Evolutionary conservation across 2,888 invertebrate genomes (phyloP).

Genomic region (Cetonia aurata): DNA sequence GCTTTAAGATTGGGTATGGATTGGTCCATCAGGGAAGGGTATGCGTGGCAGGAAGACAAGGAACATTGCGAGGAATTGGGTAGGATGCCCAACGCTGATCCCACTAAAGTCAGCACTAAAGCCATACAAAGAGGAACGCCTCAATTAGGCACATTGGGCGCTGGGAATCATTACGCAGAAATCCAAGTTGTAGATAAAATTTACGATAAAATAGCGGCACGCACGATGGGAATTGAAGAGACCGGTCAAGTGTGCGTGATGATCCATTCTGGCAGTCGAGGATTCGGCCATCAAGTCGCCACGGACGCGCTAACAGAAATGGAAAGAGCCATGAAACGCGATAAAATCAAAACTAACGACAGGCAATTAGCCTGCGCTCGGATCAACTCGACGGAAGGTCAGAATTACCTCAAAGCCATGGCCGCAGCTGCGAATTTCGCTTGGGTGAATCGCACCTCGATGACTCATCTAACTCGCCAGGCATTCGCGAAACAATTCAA

Average conservation of each 20-base stretch:
- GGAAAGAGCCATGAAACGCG: slow-evolving; percentile 99
- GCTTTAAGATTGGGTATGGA: slow-evolving; percentile 99
- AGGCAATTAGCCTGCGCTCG: slow-evolving; percentile 97
- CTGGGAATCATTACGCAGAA: slow-evolving; percentile 99
- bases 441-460: slow-evolving; percentile 99
- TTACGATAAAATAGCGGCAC: slow-evolving; percentile 95
- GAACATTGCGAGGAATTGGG: slow-evolving; percentile 99
- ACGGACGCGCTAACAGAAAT: slow-evolving; percentile 96
- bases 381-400: slow-evolving; percentile 92
- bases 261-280: slow-evolving; percentile 99
- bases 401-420: slow-evolving; percentile 98
- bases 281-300: slow-evolving; percentile 97
- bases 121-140: slow-evolving; percentile 98
- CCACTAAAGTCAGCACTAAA: slow-evolving; percentile 93
- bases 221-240: slow-evolving; percentile 98
- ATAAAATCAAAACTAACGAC: slow-evolving; percentile 96
- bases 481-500: slow-evolving; percentile 98
- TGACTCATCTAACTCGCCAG: slow-evolving; percentile 96
- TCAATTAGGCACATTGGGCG: slow-evolving; percentile 96
- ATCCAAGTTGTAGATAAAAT: slow-evolving; percentile 99
- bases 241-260: slow-evolving; percentile 96
- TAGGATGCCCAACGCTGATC: slow-evolving; percentile 98
- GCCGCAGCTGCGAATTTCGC: slow-evolving; percentile 99
- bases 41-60: slow-evolving; percentile 99
- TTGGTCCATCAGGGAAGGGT: slow-evolving; percentile 98